Evolutionary conservation across 1,140 invertebrate species (phyloP), one percentile per base, ranked within the genome.

Genomic region (Mycetomoellerius zeteki): DNA sequence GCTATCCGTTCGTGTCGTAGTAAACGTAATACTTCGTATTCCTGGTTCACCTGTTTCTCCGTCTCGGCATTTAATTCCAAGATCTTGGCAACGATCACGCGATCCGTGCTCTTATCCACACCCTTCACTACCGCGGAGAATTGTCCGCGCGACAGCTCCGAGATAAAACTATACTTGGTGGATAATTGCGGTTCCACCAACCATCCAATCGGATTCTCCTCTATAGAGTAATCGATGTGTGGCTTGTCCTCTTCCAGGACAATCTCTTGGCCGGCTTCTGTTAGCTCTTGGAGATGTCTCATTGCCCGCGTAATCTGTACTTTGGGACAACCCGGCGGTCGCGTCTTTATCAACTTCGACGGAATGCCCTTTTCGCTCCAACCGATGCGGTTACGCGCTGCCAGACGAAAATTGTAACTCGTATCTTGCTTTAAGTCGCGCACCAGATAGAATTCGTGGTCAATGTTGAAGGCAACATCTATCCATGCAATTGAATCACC

Each of bases 401-500:
- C 97, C 10, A 99, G 95, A 75, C 99, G 96, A 95, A 99, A 99
- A 76, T 98, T 97, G 94, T 99, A 99, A 78, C 96, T 97, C 1
- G 97, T 97, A 73, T 97, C 96, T 0, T 98, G 97, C 86, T 96
- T 94, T 3, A 99, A 96, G 87, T 97, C 96, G 88, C 97, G 96
- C 0, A 99, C 96, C 0, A 99, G 94, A 91, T 97, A 99, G 94
- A 99, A 99, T 93, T 99, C 99, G 91, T 99, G 98, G 93, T 98
- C 98, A 65, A 99, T 99, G 90, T 99, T 98, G 81, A 97, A 97
- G 5, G 97, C 97, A 3, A 98, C 96, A 21, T 97, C 97, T n/a
- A 96, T 97, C 99, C 99, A 99, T 30, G 98, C 97, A 27, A 97
- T 96, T 27, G 97, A 97, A 92, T 97, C 98, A 56, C 96, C 96